These are phyloP conservation scores for Coturnix japonica DNA, from an alignment of 2,113 vertebrate genomes.

Conservation along the genomic window DNA sequence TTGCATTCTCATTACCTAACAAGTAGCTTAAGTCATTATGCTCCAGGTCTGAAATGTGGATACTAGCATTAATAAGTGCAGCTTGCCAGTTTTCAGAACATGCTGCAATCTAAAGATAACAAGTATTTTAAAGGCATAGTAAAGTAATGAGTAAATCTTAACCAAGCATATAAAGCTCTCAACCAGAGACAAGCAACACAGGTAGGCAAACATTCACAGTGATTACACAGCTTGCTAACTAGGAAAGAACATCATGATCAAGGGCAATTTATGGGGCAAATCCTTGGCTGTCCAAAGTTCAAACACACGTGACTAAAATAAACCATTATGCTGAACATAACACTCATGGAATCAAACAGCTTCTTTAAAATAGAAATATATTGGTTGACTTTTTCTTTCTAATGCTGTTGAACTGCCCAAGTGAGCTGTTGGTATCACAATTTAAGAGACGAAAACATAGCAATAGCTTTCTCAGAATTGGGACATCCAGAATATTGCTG, in stretches of 20 bases:
- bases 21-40: background rate
- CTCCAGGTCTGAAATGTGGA: background rate
- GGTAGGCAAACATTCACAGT: background rate
- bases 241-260: background rate
- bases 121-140: background rate
- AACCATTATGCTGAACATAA: background rate
- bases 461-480: rapidly evolving
- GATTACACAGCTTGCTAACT: background rate
- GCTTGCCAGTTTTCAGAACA: background rate
- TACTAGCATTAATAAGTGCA: background rate
- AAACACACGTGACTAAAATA: background rate
- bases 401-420: rapidly evolving
- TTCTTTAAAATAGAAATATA: background rate
- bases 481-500: background rate
- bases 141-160: background rate
- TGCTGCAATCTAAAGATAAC: background rate
- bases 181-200: background rate
- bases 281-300: background rate
- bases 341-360: rapidly evolving
- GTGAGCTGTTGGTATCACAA: background rate
- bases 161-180: background rate
- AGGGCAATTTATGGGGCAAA: background rate
- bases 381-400: background rate
- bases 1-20: background rate
- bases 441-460: rapidly evolving